Conservation (phyloP, 1,140 invertebrate genomes). For the Varroa destructor region DNA sequence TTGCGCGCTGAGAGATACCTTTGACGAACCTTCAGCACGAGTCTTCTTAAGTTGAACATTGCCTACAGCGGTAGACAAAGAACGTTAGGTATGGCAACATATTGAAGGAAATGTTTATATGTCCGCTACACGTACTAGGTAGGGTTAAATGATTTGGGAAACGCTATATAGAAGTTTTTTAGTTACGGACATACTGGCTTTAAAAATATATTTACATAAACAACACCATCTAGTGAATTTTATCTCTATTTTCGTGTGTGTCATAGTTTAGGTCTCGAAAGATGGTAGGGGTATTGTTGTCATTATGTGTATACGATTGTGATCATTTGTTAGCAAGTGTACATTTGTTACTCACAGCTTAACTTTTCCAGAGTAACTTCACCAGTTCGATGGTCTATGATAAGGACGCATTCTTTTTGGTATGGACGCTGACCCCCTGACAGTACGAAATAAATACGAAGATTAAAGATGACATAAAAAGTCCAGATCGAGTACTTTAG, state of each 20-base stretch:
- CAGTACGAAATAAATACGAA: conserved; percentile 79
- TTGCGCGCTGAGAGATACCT: not conserved
- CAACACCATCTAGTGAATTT: no score
- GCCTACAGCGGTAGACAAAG: not conserved
- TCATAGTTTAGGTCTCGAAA: no score
- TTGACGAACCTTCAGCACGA: conserved; percentile 17
- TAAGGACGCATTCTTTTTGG: conserved; percentile 82
- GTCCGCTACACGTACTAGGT: not conserved
- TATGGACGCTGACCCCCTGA: conserved; percentile 80
- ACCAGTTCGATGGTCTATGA: conserved; percentile 76
- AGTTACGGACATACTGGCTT: not conserved
- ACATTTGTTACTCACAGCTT: conserved; percentile 55
- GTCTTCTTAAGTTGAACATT: conserved; percentile 26
- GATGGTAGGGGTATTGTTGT: no score
- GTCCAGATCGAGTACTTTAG: no score
- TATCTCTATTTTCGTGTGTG: no score
- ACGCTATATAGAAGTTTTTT: not conserved
- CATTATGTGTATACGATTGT: no score
- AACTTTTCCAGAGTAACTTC: conserved; percentile 83
- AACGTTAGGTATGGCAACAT: not conserved
- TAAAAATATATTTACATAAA: conserved; percentile 52
- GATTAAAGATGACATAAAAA: conserved; percentile 28
- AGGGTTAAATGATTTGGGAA: not conserved
- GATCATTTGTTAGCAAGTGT: no score
- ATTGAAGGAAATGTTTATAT: not conserved